phyloP scores from a whole-genome alignment of 2,888 invertebrate genomes.

The Melanostoma mellinum region DNA sequence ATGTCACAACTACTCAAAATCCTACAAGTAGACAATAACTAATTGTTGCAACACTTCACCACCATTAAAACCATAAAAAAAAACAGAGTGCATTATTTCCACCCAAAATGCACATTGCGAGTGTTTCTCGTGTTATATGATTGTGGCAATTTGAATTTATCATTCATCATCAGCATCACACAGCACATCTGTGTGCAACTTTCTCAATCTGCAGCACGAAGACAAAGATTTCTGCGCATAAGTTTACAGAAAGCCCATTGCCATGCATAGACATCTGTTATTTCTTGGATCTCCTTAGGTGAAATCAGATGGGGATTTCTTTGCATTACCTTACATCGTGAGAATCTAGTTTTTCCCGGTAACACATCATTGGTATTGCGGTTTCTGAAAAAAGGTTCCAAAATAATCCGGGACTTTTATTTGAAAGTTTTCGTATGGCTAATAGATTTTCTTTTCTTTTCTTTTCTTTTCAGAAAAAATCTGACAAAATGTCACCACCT shows the following conservation, averaged over 20 bases:
- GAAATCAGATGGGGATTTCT: slow-evolving; percentile 9
- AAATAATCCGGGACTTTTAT: slow-evolving; percentile 12
- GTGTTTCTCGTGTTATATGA: slow-evolving; percentile 43
- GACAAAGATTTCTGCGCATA: slow-evolving; percentile 41
- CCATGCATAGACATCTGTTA: slow-evolving; percentile 42
- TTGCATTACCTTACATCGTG: slow-evolving; percentile 31
- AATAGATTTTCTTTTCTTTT: slow-evolving; percentile 19
- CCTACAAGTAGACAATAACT: slow-evolving; percentile 50
- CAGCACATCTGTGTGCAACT: slow-evolving; percentile 62
- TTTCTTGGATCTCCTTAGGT: slow-evolving; percentile 10
- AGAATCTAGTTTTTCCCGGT: slow-evolving; percentile 45
- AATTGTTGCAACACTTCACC: slow-evolving; percentile 46
- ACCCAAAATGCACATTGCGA: slow-evolving; percentile 10
- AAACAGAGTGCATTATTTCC: slow-evolving; percentile 41
- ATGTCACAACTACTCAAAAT: slow-evolving; percentile 49
- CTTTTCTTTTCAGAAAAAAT: slow-evolving; percentile 61
- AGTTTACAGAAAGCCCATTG: slow-evolving; percentile 37
- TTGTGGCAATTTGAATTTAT: slow-evolving; percentile 69
- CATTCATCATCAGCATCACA: slow-evolving; percentile 52
- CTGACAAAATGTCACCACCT: slow-evolving; percentile 73
- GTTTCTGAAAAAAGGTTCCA: slow-evolving; percentile 17
- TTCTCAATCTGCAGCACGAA: slow-evolving; percentile 66
- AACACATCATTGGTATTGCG: slow-evolving; percentile 54
- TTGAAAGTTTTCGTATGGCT: slow-evolving; percentile 17
- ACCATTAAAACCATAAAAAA: slow-evolving; percentile 1